Percentiles rank a stretch among this genome's conserved stretches.
phyloP scores from a whole-genome alignment of 2,797 vertebrate genomes.

The Florisuga fusca region DNA sequence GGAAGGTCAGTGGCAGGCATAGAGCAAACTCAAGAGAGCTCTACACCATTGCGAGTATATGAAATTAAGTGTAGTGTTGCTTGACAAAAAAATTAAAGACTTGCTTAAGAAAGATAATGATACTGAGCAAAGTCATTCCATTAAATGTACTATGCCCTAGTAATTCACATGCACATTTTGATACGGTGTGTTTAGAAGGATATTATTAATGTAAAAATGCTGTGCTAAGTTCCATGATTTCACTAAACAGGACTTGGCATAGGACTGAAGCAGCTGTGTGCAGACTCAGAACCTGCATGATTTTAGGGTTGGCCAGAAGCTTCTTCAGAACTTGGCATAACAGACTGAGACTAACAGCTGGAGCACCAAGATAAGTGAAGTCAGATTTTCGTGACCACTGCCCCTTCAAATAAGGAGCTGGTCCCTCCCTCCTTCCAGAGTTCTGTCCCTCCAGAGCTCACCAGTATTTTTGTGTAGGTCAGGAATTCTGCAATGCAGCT shows the following conservation, averaged over 20 bases:
- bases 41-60: neutral
- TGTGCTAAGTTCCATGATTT: neutral
- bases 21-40: neutral
- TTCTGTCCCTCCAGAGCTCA: neutral
- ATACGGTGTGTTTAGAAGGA: neutral
- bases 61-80: constrained; percentile 1
- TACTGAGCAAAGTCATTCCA: neutral
- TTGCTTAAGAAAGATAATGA: neutral
- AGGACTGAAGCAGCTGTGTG: neutral
- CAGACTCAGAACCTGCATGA: neutral
- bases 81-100: neutral
- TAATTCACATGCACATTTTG: neutral
- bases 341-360: neutral
- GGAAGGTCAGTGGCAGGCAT: neutral
- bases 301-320: neutral
- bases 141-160: neutral
- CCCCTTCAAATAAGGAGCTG: neutral
- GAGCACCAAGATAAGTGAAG: neutral
- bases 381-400: neutral
- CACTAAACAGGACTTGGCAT: neutral
- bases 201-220: neutral
- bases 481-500: neutral
- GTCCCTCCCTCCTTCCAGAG: too few relatives aligned
- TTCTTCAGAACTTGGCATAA: neutral
- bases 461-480: accelerated